phyloP scores from a whole-genome alignment of 2,113 vertebrate species.

The Cebus imitator region DNA sequence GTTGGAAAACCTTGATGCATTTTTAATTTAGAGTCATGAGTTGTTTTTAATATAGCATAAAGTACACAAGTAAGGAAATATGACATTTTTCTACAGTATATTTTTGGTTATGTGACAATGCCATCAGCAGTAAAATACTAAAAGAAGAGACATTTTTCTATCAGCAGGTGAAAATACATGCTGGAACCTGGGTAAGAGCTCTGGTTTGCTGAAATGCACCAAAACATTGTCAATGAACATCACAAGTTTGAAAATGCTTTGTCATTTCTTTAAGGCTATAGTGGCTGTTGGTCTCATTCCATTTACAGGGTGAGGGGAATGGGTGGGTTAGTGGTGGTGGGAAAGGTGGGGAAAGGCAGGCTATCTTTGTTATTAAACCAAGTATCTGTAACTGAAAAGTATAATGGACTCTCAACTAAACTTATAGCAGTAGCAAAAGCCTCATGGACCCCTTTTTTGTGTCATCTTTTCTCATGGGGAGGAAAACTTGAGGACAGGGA shows the following conservation, averaged over 20 bases:
- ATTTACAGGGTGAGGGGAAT: neutral
- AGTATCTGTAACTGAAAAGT: neutral
- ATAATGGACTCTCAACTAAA: neutral
- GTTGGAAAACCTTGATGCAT: neutral
- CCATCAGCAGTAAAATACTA: neutral
- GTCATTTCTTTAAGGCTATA: neutral
- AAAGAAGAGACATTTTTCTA: neutral
- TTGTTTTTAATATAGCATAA: neutral
- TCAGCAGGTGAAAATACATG: neutral
- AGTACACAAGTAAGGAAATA: neutral
- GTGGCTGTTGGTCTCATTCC: neutral
- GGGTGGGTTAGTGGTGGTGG: neutral
- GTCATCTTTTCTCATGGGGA: neutral
- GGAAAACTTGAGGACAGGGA: neutral
- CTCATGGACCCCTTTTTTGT: neutral
- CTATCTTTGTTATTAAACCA: neutral
- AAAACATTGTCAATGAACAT: neutral
- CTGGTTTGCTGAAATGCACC: neutral
- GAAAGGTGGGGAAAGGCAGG: neutral
- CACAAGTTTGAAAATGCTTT: neutral
- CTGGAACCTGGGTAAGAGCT: neutral
- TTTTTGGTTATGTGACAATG: neutral
- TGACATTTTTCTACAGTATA: neutral
- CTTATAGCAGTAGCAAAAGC: neutral
- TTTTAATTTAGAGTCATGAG: neutral